Evolutionary conservation across 2,113 vertebrate species (phyloP), one percentile per base, ranked within the genome.

Genomic region (Plectropomus leopardus): DNA sequence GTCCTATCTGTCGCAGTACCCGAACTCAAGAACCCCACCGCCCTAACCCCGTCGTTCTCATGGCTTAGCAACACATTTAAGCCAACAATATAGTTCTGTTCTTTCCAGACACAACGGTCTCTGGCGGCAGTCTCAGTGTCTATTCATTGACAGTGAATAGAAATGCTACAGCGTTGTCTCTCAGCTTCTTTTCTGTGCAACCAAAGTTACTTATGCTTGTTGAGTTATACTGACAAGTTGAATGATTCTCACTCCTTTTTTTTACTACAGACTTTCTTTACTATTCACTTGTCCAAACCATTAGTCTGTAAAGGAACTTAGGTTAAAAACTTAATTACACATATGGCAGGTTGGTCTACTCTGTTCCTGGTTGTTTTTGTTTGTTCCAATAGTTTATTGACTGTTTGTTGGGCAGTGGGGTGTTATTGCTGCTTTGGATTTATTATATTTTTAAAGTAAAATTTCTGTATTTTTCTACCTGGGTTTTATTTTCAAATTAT

Each of bases 1-100:
- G 88, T 89, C 81, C 84, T 80, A 47, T 83, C 86, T 88, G 81
- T 78, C 83, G 82, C 65, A 68, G 71, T 26, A 65, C 60, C 32
- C 24, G 2, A 51, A 73, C 69, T 54, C n/a, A 59, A 23, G 4
- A 72, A 26, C 36, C 17, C 36, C 51, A 21, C 48, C 45, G 26
- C 9, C 53, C 36, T 36, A n/a, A 2, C 26, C 7, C 48, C 30
- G 57, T 75, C 24, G 53, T 15, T 23, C 36, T 48, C 24, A 14
- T 30, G 28, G 68, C 4, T 72, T 50, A 50, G 15, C 53, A 48
- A 53, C 59, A 63, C 16, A 55, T 59, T 66, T 24, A 36, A 42
- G 55, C n/a, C 30, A 72, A 5, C 51, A 21, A 53, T 55, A n/a
- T 47, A 59, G 28, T 23, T 13, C 54, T 63, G 30, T 48, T 78